These are phyloP conservation scores for Macropodus opercularis DNA, from an alignment of 2,797 vertebrate genomes.

Conservation along the genomic window DNA sequence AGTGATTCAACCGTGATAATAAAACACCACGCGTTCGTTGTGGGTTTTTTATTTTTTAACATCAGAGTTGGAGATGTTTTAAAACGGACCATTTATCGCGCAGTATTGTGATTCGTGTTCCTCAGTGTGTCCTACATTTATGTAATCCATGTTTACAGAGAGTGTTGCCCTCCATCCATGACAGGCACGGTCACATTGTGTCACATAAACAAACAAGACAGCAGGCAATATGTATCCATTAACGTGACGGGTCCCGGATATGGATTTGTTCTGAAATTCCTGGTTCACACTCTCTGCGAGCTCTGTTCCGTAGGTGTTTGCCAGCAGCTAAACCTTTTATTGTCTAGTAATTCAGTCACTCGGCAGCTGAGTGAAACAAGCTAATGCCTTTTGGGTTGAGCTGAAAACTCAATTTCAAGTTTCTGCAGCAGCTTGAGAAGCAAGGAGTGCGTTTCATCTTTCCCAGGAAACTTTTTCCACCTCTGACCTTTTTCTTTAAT, in stretches of 20 bases:
- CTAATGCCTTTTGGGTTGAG: conserved; percentile 12
- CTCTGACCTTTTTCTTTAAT: background rate
- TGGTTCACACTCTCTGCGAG: conserved; percentile 26
- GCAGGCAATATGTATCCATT: conserved; percentile 32
- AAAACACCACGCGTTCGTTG: no score
- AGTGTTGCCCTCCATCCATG: conserved; percentile 21
- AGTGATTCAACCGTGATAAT: conserved; percentile 47
- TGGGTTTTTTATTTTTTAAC: conserved; percentile 30
- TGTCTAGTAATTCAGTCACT: conserved; percentile 7
- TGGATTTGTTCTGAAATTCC: conserved; percentile 48
- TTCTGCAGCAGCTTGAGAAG: background rate
- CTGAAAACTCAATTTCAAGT: conserved; percentile 13
- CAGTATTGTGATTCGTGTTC: conserved; percentile 8
- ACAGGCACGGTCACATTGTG: conserved; percentile 20
- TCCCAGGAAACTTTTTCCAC: conserved; percentile 5
- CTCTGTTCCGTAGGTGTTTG: conserved; percentile 30
- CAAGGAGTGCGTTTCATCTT: conserved; percentile 4
- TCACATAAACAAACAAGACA: conserved; percentile 57
- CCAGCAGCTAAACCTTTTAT: conserved; percentile 30
- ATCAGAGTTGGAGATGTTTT: conserved; percentile 19
- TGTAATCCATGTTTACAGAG: conserved; percentile 40
- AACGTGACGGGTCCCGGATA: conserved; percentile 64
- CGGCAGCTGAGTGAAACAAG: conserved; percentile 22
- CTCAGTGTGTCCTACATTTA: conserved; percentile 13
- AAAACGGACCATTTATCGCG: conserved; percentile 12